These are phyloP conservation scores for Polylopha cassiicola DNA, from an alignment of 2,888 invertebrate species.

Conservation along the genomic window DNA sequence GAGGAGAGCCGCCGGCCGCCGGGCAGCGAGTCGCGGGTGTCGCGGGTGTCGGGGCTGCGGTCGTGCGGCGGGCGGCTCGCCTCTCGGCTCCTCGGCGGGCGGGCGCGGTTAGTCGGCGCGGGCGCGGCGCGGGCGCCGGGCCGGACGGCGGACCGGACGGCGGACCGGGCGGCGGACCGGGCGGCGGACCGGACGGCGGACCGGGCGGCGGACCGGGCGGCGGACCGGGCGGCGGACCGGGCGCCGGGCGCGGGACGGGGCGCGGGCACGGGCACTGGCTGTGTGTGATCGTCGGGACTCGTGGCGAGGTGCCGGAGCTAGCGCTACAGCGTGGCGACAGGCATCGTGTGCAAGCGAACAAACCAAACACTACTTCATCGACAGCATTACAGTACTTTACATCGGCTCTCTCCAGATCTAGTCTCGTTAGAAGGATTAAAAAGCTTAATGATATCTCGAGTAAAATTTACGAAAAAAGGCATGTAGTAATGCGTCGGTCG, in stretches of 20 bases:
- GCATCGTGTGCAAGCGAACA: conserved; percentile 79
- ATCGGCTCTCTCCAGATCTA: conserved; percentile 76
- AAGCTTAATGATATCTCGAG: conserved; percentile 75
- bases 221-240: conserved; percentile 28
- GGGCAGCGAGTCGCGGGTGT: conserved; percentile 18
- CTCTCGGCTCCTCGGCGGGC: conserved; percentile 29
- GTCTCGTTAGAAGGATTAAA: conserved; percentile 77
- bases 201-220: conserved; percentile 49
- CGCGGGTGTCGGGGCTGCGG: conserved; percentile 28
- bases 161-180: conserved; percentile 33
- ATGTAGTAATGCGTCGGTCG: conserved; percentile 75
- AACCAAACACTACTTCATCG: conserved; percentile 78
- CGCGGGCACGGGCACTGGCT: conserved; percentile 68
- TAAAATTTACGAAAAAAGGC: conserved; percentile 75
- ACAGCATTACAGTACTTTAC: conserved; percentile 77
- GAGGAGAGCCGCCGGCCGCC: conserved; percentile 44
- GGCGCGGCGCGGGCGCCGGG: conserved; percentile 28
- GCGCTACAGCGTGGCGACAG: conserved; percentile 79
- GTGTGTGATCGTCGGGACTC: conserved; percentile 77
- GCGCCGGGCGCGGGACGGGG: conserved; percentile 30
- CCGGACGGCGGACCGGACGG: conserved; percentile 27
- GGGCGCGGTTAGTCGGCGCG: conserved; percentile 28
- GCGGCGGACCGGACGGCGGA: conserved; percentile 37
- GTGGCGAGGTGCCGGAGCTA: conserved; percentile 76
- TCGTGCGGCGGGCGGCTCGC: conserved; percentile 32